Evolutionary conservation across 1,140 invertebrate genomes (phyloP).

Genomic region (Agrilus planipennis): DNA sequence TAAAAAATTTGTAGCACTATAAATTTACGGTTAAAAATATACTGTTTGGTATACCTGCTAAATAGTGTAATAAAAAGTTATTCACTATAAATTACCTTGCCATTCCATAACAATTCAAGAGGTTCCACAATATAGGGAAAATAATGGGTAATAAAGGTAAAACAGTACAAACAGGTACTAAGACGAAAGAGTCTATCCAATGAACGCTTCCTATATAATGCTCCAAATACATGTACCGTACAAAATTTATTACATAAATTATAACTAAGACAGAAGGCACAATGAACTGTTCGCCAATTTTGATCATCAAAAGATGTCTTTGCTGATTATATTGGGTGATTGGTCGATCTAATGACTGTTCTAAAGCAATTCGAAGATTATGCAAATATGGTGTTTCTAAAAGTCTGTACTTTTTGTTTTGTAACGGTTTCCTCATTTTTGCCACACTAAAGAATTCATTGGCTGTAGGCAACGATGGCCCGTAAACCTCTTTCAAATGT

Average conservation of each 20-base stretch:
- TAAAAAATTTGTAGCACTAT: no score
- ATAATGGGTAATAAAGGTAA: constrained; percentile 71
- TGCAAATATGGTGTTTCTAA: constrained; percentile 76
- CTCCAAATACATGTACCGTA: constrained; percentile 53
- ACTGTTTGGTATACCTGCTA: no score
- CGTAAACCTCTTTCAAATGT: constrained; percentile 51
- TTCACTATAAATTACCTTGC: constrained; percentile 48
- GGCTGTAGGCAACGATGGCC: constrained; percentile 39
- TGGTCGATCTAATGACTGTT: constrained; percentile 61
- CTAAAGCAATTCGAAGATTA: constrained; percentile 59
- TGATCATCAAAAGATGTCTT: constrained; percentile 63
- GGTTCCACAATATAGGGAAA: constrained; percentile 76
- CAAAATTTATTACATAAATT: constrained; percentile 49
- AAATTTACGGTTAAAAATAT: no score
- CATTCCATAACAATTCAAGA: constrained; percentile 75
- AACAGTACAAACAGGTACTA: constrained; percentile 60
- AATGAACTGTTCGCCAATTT: constrained; percentile 57
- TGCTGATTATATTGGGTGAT: constrained; percentile 78
- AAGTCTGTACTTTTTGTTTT: constrained; percentile 58
- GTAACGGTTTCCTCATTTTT: constrained; percentile 50
- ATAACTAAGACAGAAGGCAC: constrained; percentile 52
- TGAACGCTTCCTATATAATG: constrained; percentile 43
- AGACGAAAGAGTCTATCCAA: constrained; percentile 58
- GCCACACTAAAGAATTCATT: constrained; percentile 56
- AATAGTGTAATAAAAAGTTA: no score